Percentiles rank a stretch among this genome's conserved stretches.
These are phyloP conservation scores for Melanotus villosus DNA, from an alignment of 2,888 invertebrate species.

Conservation along the genomic window DNA sequence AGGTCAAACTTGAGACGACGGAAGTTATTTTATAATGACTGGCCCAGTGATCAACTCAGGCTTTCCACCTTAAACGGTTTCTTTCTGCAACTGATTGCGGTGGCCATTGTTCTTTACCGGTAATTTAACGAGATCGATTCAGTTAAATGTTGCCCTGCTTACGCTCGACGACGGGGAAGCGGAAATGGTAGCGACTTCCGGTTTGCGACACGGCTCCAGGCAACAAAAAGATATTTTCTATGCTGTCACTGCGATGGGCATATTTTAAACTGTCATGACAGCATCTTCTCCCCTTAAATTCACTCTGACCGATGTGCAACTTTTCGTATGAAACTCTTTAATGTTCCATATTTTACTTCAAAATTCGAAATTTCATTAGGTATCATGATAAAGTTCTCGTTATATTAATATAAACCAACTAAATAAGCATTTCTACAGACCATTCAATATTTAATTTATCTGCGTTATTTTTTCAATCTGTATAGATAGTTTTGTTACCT, in stretches of 20 bases:
- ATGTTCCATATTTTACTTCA: neutral
- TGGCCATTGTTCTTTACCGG: slow-evolving; percentile 62
- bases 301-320: slow-evolving; percentile 32
- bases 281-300: slow-evolving; percentile 35
- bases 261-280: slow-evolving; percentile 37
- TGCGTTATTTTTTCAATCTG: too few species aligned
- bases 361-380: slow-evolving; percentile 49
- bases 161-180: slow-evolving; percentile 59
- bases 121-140: slow-evolving; percentile 64
- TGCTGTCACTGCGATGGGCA: slow-evolving; percentile 37
- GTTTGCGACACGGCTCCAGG: slow-evolving; percentile 53
- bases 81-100: slow-evolving; percentile 57
- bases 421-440: too few species aligned
- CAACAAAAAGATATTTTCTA: slow-evolving; percentile 51
- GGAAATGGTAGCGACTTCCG: slow-evolving; percentile 63
- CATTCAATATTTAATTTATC: too few species aligned
- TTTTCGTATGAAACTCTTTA: slow-evolving; percentile 52
- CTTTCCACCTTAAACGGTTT: slow-evolving; percentile 55
- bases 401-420: too few species aligned
- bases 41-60: slow-evolving; percentile 58
- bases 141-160: slow-evolving; percentile 60
- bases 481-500: too few species aligned
- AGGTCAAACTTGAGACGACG: slow-evolving; percentile 63
- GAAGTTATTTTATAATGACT: slow-evolving; percentile 64
- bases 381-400: too few species aligned